Conservation (phyloP, 1,140 invertebrate genomes). For the Drosophila jambulina region DNA sequence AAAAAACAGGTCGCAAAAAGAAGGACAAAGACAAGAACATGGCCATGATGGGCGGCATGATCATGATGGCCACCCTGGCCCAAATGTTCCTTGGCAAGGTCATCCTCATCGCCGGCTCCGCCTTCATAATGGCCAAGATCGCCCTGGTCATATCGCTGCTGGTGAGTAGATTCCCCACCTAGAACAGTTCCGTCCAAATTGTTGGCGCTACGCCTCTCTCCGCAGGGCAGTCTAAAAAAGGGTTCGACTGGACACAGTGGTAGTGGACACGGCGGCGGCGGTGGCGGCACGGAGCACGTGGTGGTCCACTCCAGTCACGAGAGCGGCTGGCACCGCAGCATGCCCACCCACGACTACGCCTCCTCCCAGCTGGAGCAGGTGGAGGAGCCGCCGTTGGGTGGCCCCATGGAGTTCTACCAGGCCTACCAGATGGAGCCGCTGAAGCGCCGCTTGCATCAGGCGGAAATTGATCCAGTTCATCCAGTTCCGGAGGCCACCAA, state of each 20-base stretch:
- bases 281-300: conserved; percentile 85
- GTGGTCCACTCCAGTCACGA: conserved; percentile 86
- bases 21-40: conserved; percentile 85
- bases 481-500: conserved; percentile 11
- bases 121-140: conserved; percentile 89
- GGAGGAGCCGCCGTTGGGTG: conserved; percentile 22
- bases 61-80: conserved; percentile 88
- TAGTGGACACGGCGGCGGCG: conserved; percentile 41
- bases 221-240: conserved; percentile 88
- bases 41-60: conserved; percentile 88
- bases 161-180: conserved; percentile 68
- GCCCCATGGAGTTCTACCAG: conserved; percentile 53
- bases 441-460: conserved; percentile 44
- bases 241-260: conserved; percentile 86
- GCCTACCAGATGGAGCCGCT: conserved; percentile 53
- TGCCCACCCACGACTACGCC: conserved; percentile 63
- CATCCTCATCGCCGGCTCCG: conserved; percentile 88
- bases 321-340: conserved; percentile 80
- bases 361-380: conserved; percentile 39
- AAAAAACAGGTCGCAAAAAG: conserved; percentile 84
- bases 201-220: conserved; percentile 63
- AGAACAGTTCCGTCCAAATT: conserved; percentile 46
- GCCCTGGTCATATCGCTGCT: conserved; percentile 89
- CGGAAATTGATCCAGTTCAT: conserved; percentile 1
- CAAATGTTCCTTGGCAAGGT: conserved; percentile 90